Conservation (phyloP, 1,140 invertebrate genomes). For the Pseudomyrmex flavicornis region DNA sequence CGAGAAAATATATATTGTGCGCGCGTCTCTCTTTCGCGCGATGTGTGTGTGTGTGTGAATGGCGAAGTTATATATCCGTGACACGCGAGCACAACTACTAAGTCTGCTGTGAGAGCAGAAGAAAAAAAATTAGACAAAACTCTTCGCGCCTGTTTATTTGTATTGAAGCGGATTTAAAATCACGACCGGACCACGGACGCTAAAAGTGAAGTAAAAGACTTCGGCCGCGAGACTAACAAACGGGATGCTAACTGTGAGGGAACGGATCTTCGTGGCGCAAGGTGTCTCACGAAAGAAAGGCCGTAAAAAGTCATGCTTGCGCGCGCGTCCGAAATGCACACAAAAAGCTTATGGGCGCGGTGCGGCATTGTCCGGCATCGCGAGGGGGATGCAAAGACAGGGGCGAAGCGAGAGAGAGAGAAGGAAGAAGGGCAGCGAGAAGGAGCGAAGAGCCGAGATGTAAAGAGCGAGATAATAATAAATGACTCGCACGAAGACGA, state of each 20-base stretch:
- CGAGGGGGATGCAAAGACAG: constrained; percentile 45
- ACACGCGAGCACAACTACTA: too few species aligned
- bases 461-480: constrained; percentile 65
- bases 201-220: constrained; percentile 17
- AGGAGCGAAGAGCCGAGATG: constrained; percentile 42
- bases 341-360: constrained; percentile 61
- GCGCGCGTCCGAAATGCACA: constrained; percentile 54
- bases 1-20: neutral
- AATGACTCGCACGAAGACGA: constrained; percentile 67
- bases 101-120: neutral
- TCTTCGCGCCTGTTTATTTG: constrained; percentile 53
- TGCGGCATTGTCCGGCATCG: constrained; percentile 48
- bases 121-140: constrained; percentile 7
- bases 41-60: too few species aligned
- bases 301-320: constrained; percentile 49
- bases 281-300: constrained; percentile 61
- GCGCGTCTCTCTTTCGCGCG: neutral
- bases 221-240: constrained; percentile 17
- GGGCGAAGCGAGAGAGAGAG: neutral
- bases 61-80: too few species aligned
- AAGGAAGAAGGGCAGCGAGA: too few species aligned
- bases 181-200: constrained; percentile 41
- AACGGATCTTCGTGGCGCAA: constrained; percentile 51
- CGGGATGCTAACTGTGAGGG: constrained; percentile 37
- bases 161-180: constrained; percentile 58